Evolutionary conservation across 1,140 invertebrate species (phyloP).

Genomic region (Bombus balteatus): DNA sequence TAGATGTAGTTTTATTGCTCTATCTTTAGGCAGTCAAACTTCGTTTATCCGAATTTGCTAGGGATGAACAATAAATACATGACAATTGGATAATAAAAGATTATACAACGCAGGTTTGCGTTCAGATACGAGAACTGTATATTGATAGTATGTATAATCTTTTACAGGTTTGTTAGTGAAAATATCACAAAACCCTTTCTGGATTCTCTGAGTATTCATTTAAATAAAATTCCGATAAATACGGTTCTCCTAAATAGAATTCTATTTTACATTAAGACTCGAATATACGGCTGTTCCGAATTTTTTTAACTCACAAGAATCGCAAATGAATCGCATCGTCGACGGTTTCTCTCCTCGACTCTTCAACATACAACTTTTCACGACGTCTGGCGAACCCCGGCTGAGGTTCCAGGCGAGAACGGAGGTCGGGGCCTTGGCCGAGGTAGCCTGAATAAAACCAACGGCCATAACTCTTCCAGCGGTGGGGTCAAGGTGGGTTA

Average conservation of each 20-base stretch:
- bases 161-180: background rate
- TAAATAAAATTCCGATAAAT: too few species aligned
- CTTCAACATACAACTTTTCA: slow-evolving; percentile 20
- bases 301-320: background rate
- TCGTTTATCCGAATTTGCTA: too few species aligned
- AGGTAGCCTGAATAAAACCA: slow-evolving; percentile 67
- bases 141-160: too few species aligned
- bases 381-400: background rate
- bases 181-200: background rate
- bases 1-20: background rate
- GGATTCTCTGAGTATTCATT: background rate
- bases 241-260: background rate
- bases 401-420: slow-evolving; percentile 23
- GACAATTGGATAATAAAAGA: too few species aligned
- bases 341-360: background rate
- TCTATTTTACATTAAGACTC: too few species aligned
- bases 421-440: slow-evolving; percentile 22
- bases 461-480: slow-evolving; percentile 67
- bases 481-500: slow-evolving; percentile 65
- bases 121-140: too few species aligned
- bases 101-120: too few species aligned
- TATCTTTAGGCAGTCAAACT: too few species aligned
- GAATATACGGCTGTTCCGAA: background rate
- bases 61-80: too few species aligned
- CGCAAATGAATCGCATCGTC: background rate